Base-by-base conservation (phyloP, 2,888 invertebrate genomes). In the Cantharis nigra region DNA sequence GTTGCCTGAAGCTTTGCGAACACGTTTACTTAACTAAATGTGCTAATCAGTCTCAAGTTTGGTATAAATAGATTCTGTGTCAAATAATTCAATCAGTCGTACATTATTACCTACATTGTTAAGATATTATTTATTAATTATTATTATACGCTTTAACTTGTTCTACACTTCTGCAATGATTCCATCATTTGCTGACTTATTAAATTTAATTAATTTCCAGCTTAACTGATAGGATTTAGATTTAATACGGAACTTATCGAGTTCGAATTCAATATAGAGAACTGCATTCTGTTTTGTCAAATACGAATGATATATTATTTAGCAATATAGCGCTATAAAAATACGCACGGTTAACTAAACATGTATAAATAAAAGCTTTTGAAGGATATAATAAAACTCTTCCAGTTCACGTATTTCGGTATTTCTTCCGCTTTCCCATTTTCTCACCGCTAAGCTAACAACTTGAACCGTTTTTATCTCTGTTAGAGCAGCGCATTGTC, bases 11-110 rank as follows among this genome's bases (percentile, higher is more conserved):
- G 81, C 80, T 81, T 84, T 83, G 70, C 83, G 82, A 83, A 83
- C 82, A 81, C 83, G 82, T 83, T 83, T 83, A 82, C 82, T 83
- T 83, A 82, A 82, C 83, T 83, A 83, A 83, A 84, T 83, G 83
- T 83, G 81, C 81, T 83, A 82, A 83, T 82, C 81, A 80, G 78
- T 75, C 69, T 76, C 75, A 71, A 72, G 69, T 75, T 75, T 72
- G 62, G 63, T 75, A 78, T 75, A 78, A 78, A 78, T 78, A 78
- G 78, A 72, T 65, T 75, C 70, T 69, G 71, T 71, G 71, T 72
- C 67, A 30, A 75, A 71, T 71, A 71, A 75, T 75, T 75, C 75
- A 71, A 75, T 75, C 75, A 75, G 75, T 70, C 62, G 71, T 70
- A 62, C 71, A 71, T 71, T 75, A 75, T 63, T 75, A 70, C 70